These are phyloP conservation scores for Oryctes rhinoceros DNA, from an alignment of 1,140 invertebrate species.

Conservation along the genomic window DNA sequence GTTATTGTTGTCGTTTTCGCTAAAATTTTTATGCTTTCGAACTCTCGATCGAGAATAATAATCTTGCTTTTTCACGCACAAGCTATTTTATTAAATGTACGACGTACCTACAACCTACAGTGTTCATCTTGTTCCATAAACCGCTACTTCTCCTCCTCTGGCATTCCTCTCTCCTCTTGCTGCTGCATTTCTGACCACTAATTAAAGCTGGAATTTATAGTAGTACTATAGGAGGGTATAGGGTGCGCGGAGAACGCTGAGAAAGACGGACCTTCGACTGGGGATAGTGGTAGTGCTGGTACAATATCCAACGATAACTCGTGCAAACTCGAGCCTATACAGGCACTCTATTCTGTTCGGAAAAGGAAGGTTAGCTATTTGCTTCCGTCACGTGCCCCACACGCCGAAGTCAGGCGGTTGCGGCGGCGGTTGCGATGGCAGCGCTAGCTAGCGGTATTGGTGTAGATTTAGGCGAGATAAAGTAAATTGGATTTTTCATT, in stretches of 20 bases:
- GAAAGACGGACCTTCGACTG: neutral
- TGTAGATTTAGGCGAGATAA: constrained; percentile 42
- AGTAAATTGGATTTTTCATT: constrained; percentile 47
- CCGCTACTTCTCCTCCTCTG: neutral
- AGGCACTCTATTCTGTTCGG: neutral
- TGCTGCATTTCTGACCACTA: constrained; percentile 22
- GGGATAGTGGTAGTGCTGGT: neutral
- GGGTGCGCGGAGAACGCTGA: no score
- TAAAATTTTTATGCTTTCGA: no score
- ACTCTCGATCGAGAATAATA: no score
- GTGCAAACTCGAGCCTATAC: constrained; percentile 6
- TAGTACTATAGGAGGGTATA: neutral
- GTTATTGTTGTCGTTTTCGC: no score
- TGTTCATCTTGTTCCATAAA: no score
- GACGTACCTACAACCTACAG: no score
- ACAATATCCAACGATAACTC: neutral
- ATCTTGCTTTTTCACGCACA: no score
- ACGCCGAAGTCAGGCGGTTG: neutral
- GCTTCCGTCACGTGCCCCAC: neutral
- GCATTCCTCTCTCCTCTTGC: neutral
- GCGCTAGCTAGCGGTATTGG: constrained; percentile 11
- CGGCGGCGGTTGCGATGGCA: neutral
- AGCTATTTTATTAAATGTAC: no score
- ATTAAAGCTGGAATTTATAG: constrained; percentile 34
- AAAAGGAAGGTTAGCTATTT: neutral